Percentiles rank a stretch among this genome's conserved stretches.
phyloP scores from a whole-genome alignment of 2,888 invertebrate genomes.

The Pantelozetes paolii region DNA sequence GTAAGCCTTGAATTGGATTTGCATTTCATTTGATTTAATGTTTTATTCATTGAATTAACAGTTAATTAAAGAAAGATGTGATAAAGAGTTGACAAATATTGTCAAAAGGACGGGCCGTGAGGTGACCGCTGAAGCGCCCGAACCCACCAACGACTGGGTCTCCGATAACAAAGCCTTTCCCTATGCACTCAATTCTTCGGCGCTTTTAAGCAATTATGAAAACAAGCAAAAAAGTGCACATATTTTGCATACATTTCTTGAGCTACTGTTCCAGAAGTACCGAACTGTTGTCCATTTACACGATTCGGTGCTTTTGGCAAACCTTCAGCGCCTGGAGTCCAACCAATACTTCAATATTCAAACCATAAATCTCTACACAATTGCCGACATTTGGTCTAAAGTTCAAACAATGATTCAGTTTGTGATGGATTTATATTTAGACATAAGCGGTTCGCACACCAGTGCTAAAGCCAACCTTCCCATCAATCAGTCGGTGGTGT shows the following conservation, averaged over 20 bases:
- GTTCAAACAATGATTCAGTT: constrained; percentile 67
- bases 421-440: constrained; percentile 41
- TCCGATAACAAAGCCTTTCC: neutral
- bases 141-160: neutral
- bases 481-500: neutral
- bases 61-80: constrained; percentile 76
- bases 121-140: constrained; percentile 52
- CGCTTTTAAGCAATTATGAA: constrained; percentile 31
- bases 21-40: neutral
- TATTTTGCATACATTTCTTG: constrained; percentile 60
- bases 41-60: constrained; percentile 50
- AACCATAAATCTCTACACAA: constrained; percentile 60
- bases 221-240: constrained; percentile 50
- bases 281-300: constrained; percentile 74
- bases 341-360: neutral
- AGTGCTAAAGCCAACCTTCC: constrained; percentile 16
- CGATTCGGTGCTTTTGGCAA: constrained; percentile 58
- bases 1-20: too few relatives aligned
- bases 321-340: constrained; percentile 50
- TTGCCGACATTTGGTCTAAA: constrained; percentile 80
- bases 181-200: constrained; percentile 8
- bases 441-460: constrained; percentile 30
- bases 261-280: constrained; percentile 75
- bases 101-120: constrained; percentile 74
- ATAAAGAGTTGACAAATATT: constrained; percentile 72